Evolutionary conservation across 2,888 invertebrate species (phyloP), one percentile per base, ranked within the genome.

Genomic region (Alloscopus bannaensis): DNA sequence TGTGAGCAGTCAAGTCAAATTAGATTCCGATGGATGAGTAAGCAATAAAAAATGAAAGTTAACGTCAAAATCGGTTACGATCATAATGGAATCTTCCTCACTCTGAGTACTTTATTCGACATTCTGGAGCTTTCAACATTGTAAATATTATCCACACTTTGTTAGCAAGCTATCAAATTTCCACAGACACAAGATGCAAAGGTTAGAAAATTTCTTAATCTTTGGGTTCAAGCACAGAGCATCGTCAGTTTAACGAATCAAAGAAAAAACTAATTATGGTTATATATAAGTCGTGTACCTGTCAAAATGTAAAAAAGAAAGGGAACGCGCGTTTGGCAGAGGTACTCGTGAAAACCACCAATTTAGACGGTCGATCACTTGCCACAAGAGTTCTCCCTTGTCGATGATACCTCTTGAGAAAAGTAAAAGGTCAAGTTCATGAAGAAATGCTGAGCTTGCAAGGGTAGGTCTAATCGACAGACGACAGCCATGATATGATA

Each of bases 381-480:
- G 6, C 36, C 36, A 13, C 36, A 8, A 36, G 13, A 36, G 36
- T 8, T 13, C 13, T 8, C 6, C 6, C 13, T 36, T 36, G 36
- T 36, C 40, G 52, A 52, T 52, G 69, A 55, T 24, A 26, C 36
- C 36, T 36, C 31, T 40, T 6, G 45, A 42, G 28, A 40, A 42
- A 50, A 42, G 45, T 29, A 26, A 68, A 47, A 69, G 76, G 76
- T 77, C 76, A 77, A 69, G 69, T 75, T 75, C 75, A 75, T 68
- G 68, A 68, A 75, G 40, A 45, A 75, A 55, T 66, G 59, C 47
- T n/a, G 16, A 52, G 36, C 45, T 16, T 42, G 66, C 20, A 26
- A 57, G 57, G 45, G 69, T 45, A 69, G 18, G 26, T n/a, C n/a
- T 29, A 18, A 6, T 64, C 42, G 11, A 16, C 18, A 36, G 13